These are phyloP conservation scores for Notarius quadriscutis DNA, from an alignment of 2,113 vertebrate species.

Conservation along the genomic window DNA sequence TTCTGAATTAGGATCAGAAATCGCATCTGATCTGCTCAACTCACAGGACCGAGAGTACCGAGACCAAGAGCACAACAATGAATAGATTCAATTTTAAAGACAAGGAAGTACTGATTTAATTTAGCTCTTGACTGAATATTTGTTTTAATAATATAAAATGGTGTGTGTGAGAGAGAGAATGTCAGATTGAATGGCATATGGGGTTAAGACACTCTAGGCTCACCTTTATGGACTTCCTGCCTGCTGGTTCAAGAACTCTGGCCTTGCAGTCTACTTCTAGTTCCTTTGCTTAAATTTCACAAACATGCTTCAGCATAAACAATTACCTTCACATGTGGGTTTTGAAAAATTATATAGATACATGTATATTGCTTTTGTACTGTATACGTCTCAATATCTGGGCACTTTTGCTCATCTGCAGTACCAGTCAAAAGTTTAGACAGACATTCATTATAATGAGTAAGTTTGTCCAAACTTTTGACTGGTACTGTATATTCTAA, in stretches of 20 bases:
- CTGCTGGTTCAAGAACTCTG: not conserved
- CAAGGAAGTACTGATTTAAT: not conserved
- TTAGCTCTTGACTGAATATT: not conserved
- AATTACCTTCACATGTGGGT: not conserved
- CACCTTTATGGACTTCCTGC: not conserved
- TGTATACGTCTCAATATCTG: not conserved
- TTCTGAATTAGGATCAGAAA: not conserved
- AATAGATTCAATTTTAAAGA: not conserved
- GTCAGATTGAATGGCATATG: not conserved
- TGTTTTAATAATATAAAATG: not conserved
- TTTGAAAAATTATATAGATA: not conserved
- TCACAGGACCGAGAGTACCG: not conserved
- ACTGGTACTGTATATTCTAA: not conserved
- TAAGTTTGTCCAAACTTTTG: no score
- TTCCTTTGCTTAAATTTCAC: slow-evolving; percentile 5
- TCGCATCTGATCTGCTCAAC: not conserved
- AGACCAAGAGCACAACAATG: no score
- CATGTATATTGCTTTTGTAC: not conserved
- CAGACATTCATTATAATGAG: no score
- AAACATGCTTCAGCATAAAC: not conserved
- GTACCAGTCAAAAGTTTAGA: no score
- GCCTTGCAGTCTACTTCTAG: not conserved
- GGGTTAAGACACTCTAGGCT: not conserved
- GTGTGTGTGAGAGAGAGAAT: not conserved
- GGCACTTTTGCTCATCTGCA: not conserved